phyloP scores from a whole-genome alignment of 2,113 vertebrate species.

The Crocuta crocuta region DNA sequence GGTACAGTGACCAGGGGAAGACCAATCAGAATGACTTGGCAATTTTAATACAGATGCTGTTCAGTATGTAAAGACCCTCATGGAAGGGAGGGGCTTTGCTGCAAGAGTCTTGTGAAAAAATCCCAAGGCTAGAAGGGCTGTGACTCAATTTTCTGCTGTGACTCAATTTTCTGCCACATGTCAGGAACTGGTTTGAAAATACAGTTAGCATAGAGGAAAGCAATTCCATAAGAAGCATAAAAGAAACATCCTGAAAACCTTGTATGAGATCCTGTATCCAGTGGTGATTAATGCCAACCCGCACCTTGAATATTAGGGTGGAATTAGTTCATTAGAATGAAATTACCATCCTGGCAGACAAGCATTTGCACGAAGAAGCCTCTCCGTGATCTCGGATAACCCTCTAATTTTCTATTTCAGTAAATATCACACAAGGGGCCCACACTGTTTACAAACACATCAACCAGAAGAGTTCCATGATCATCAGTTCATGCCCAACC shows the following conservation, averaged over 20 bases:
- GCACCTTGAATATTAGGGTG: neutral
- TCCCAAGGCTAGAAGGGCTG: accelerated
- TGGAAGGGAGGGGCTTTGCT: neutral
- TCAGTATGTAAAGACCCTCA: no score
- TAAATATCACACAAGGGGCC: neutral
- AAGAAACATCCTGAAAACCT: neutral
- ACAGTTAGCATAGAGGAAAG: neutral
- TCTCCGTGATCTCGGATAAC: neutral
- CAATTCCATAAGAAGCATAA: neutral
- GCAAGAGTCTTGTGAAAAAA: neutral
- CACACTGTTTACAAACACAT: accelerated
- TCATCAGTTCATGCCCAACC: neutral
- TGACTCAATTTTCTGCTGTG: neutral
- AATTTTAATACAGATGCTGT: neutral
- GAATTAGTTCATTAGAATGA: neutral
- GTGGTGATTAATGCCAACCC: neutral
- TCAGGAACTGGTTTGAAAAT: neutral
- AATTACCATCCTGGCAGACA: neutral
- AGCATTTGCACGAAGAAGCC: neutral
- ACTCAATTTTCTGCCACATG: neutral
- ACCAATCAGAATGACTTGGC: neutral
- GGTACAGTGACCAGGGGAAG: neutral
- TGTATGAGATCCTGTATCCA: neutral
- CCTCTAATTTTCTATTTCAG: neutral
- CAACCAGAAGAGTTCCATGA: no score